Conservation (phyloP, 2,888 invertebrate species). For the Pammene aurita region DNA sequence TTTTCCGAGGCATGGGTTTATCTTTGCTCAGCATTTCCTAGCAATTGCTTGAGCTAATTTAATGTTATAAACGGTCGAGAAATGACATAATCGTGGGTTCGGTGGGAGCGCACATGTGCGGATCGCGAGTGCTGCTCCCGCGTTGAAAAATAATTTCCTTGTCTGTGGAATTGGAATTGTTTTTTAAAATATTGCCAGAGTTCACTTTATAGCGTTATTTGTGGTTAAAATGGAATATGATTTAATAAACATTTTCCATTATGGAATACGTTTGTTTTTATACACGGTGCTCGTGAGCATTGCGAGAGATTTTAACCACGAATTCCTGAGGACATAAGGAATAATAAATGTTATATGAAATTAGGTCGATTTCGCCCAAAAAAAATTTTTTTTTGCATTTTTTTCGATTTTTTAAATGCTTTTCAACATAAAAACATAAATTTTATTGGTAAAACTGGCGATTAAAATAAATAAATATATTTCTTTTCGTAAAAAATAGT, state of each 20-base stretch:
- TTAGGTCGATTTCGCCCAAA: too few species aligned
- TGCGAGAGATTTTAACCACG: too few species aligned
- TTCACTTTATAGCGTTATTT: slow-evolving; percentile 1
- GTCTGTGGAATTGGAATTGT: slow-evolving; percentile 27
- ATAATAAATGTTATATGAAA: too few species aligned
- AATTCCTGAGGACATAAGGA: too few species aligned
- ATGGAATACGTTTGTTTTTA: too few species aligned
- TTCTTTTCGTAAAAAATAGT: too few species aligned
- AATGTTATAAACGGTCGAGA: slow-evolving; percentile 66
- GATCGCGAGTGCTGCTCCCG: slow-evolving; percentile 37
- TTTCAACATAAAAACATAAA: too few species aligned
- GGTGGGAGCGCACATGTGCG: slow-evolving; percentile 63
- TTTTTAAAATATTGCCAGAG: slow-evolving; percentile 8
- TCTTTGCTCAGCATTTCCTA: slow-evolving; percentile 51
- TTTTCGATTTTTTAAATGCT: too few species aligned
- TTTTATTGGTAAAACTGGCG: too few species aligned
- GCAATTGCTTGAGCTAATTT: slow-evolving; percentile 60
- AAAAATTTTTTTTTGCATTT: too few species aligned
- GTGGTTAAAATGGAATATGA: background rate
- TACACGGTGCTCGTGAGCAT: too few species aligned
- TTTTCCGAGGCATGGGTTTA: slow-evolving; percentile 34
- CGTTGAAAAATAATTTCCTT: slow-evolving; percentile 29
- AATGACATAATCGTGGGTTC: slow-evolving; percentile 57
- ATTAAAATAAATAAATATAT: too few species aligned
- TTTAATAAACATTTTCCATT: background rate